A percentile compares a stretch with the other conserved stretches of the same genome.
These are phyloP conservation scores for Agrotis puta DNA, from an alignment of 2,888 invertebrate genomes.

Conservation along the genomic window DNA sequence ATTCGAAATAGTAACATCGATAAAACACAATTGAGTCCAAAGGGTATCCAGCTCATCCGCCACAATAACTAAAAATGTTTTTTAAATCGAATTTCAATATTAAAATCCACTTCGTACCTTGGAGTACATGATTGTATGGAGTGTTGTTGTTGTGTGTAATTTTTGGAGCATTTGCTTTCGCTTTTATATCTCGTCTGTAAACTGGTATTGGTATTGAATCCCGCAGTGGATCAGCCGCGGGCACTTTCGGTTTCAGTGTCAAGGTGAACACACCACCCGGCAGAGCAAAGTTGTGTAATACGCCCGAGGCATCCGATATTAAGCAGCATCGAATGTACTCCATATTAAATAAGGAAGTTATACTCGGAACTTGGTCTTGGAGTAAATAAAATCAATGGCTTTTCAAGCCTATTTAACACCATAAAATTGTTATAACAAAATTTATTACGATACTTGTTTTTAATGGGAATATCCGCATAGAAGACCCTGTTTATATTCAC, in stretches of 20 bases:
- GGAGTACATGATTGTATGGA: constrained; percentile 87
- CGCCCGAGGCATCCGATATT: constrained; percentile 43
- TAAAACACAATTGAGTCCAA: constrained; percentile 5
- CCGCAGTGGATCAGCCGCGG: constrained; percentile 70
- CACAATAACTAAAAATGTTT: not conserved
- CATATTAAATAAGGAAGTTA: constrained; percentile 68
- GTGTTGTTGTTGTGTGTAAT: constrained; percentile 82
- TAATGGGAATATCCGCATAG: constrained; percentile 8
- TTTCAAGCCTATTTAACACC: constrained; percentile 7
- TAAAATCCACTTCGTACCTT: constrained; percentile 78
- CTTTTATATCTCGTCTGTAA: constrained; percentile 84
- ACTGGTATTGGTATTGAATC: constrained; percentile 82
- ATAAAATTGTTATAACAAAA: constrained; percentile 11
- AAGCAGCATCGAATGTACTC: constrained; percentile 38
- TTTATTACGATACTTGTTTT: constrained; percentile 1
- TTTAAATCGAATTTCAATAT: constrained; percentile 35
- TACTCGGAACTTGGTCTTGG: constrained; percentile 64
- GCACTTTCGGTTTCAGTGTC: constrained; percentile 85
- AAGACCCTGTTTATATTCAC: not conserved
- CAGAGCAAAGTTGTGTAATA: constrained; percentile 73
- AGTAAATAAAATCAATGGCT: constrained; percentile 31
- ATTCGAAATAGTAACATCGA: not conserved
- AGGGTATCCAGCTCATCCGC: not conserved
- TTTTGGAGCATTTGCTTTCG: constrained; percentile 83
- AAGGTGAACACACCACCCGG: constrained; percentile 76